Evolutionary conservation across 2,888 invertebrate genomes (phyloP).

Genomic region (Eristalis pertinax): DNA sequence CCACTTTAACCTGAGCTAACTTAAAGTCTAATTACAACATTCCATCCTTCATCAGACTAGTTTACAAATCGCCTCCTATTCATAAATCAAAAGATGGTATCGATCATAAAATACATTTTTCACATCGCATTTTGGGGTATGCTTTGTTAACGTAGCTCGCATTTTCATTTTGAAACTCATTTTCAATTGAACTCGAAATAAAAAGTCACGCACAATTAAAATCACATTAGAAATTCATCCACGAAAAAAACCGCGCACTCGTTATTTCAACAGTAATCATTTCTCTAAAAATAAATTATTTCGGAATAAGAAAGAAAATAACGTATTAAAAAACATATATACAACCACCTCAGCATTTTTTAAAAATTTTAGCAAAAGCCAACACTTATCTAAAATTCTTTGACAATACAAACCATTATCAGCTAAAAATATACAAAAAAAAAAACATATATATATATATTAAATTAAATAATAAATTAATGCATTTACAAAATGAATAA

Average conservation of each 20-base stretch:
- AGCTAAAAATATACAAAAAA: conserved; percentile 42
- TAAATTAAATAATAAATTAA: conserved; percentile 39
- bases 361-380: conserved; percentile 55
- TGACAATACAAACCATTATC: conserved; percentile 72
- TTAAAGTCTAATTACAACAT: too few relatives aligned
- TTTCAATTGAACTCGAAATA: neutral
- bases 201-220: neutral
- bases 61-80: neutral
- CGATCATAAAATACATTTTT: neutral
- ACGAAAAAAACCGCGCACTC: neutral
- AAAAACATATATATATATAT: conserved; percentile 8
- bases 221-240: neutral
- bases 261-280: neutral
- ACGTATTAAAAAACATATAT: neutral
- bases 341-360: conserved; percentile 35
- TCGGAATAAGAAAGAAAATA: conserved; percentile 1
- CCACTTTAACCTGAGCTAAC: too few relatives aligned
- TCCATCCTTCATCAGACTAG: too few relatives aligned
- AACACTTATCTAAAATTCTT: conserved; percentile 72
- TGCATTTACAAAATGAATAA: conserved; percentile 64
- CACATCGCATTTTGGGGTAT: neutral
- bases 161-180: neutral
- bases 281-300: conserved; percentile 2
- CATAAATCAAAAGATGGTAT: neutral
- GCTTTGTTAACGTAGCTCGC: neutral